These are phyloP conservation scores for Plutella xylostella DNA, from an alignment of 2,888 invertebrate genomes.

Conservation along the genomic window DNA sequence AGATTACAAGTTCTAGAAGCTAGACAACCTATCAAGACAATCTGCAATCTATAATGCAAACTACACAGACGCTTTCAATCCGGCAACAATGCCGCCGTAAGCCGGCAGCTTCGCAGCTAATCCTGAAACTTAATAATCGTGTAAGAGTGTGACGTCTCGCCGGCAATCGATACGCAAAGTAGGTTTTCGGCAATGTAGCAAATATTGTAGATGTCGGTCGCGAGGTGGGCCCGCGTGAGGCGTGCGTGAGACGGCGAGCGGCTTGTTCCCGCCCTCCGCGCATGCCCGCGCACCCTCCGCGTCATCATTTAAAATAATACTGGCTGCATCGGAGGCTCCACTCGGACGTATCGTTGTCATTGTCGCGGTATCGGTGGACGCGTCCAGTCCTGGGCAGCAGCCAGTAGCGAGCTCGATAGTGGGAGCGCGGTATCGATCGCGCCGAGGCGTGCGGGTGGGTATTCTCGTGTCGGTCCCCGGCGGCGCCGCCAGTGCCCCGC, in stretches of 20 bases:
- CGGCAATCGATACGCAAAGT: constrained; percentile 44
- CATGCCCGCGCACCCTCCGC: constrained; percentile 34
- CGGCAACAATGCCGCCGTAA: too few relatives aligned
- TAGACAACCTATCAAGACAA: too few relatives aligned
- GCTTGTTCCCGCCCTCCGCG: constrained; percentile 48
- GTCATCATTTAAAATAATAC: background rate
- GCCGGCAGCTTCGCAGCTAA: too few relatives aligned
- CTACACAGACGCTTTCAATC: too few relatives aligned
- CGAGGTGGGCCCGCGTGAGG: background rate
- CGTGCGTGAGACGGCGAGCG: background rate
- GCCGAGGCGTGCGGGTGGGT: background rate
- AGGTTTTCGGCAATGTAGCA: constrained; percentile 29
- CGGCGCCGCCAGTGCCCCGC: background rate
- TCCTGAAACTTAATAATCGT: too few relatives aligned
- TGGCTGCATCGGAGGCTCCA: background rate
- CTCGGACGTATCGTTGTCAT: background rate
- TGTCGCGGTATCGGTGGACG: background rate
- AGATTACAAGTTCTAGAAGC: too few relatives aligned
- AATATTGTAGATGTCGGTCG: background rate
- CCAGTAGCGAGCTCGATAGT: background rate
- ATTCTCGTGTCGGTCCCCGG: background rate
- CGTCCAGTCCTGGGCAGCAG: background rate
- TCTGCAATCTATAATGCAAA: too few relatives aligned
- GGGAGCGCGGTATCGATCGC: background rate
- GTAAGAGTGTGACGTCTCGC: background rate